Evolutionary conservation across 1,140 invertebrate species (phyloP).

Genomic region (Phthorimaea operculella): DNA sequence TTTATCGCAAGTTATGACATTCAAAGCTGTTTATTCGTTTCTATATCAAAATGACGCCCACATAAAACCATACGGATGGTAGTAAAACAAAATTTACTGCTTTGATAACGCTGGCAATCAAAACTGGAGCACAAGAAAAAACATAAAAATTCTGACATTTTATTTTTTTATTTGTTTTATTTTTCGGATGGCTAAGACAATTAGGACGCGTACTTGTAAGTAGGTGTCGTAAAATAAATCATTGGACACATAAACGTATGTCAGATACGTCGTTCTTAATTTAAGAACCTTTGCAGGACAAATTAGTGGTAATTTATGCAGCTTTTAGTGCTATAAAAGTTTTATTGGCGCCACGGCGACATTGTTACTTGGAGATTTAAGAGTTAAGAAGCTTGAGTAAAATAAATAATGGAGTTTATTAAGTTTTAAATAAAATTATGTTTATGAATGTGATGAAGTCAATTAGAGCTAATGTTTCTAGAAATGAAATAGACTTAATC

Average conservation of each 20-base stretch:
- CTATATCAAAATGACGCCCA: neutral
- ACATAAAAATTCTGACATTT: neutral
- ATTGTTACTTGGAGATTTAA: neutral
- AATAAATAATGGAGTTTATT: no score
- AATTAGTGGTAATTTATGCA: constrained; percentile 1
- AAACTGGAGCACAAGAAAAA: neutral
- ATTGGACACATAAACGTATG: constrained; percentile 15
- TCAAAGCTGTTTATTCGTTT: neutral
- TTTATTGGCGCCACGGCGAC: constrained; percentile 11
- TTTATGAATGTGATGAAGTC: no score
- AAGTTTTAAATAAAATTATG: no score
- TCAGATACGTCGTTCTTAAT: constrained; percentile 5
- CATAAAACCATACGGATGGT: neutral
- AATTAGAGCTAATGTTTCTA: no score
- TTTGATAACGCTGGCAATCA: neutral
- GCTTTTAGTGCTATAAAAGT: constrained; percentile 10
- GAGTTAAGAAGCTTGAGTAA: neutral
- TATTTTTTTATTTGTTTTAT: no score
- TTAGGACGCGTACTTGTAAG: neutral
- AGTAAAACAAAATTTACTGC: neutral
- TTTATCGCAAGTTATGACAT: neutral
- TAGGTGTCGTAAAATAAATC: constrained; percentile 21
- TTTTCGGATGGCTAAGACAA: neutral
- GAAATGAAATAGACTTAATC: no score
- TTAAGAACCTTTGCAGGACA: neutral